These are phyloP conservation scores for Prolemur simus DNA, from an alignment of 2,113 vertebrate species.

Conservation along the genomic window DNA sequence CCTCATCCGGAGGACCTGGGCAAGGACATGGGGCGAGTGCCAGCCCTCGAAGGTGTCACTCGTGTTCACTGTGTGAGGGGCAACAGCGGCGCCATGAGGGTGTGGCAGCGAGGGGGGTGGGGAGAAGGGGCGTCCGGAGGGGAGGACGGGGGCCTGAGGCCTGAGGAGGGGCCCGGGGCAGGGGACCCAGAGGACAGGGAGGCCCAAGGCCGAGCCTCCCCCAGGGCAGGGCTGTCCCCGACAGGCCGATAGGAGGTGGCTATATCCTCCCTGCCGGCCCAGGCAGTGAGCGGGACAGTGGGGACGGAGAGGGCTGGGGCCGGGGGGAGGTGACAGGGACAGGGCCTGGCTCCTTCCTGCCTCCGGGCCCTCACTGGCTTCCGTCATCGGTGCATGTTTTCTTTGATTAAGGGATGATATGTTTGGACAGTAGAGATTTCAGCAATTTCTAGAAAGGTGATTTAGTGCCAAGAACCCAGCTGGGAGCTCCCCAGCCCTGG, in stretches of 20 bases:
- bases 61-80: accelerated
- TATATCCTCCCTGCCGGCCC: no score
- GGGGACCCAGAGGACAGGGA: neutral
- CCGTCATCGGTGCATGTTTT: neutral
- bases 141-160: neutral
- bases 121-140: neutral
- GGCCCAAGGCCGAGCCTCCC: neutral
- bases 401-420: no score
- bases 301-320: neutral
- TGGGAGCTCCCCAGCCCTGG: neutral
- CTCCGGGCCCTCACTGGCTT: no score
- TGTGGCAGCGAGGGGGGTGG: neutral
- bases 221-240: accelerated
- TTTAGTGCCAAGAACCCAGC: no score
- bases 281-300: neutral
- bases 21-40: neutral
- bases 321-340: neutral
- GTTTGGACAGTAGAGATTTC: neutral
- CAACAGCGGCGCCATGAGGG: accelerated
- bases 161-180: neutral
- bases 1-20: neutral
- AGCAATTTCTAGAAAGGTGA: neutral
- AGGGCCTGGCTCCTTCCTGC: neutral
- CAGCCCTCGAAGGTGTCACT: accelerated
- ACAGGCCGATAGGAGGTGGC: neutral